Evolutionary conservation across 2,797 vertebrate species (phyloP), one percentile per base, ranked within the genome.

Genomic region (Pseudotriccus pelzelni): DNA sequence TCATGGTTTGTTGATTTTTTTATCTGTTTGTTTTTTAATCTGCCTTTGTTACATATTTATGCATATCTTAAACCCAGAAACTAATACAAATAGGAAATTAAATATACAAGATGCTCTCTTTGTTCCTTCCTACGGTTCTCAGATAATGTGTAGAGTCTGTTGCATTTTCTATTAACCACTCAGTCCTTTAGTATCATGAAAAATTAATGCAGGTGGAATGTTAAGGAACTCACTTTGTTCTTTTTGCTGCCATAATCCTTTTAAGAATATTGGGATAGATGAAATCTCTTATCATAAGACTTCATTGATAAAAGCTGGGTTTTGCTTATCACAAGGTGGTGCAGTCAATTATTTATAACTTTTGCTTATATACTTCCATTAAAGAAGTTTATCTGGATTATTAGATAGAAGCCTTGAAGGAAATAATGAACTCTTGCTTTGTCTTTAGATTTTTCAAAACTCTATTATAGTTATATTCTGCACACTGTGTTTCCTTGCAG

Each of bases 81-180:
- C 32, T 90, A 87, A 85, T 86, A 73, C 28, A 83, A 85, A 90
- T 92, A 79, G 76, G 63, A 94, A 92, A 90, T 60, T 77, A 46
- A 76, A 55, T 53, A 79, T 58, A 89, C 52, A 91, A 90, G 49
- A 70, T 89, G 39, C 14, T 87, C 18, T 80, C 41, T 87, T 92
- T 85, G 32, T 53, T 95, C 67, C 64, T 77, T 75, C 70, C 60
- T 77, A 28, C n/a, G 67, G 9, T 39, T 95, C 21, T 80, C 43
- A 80, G 66, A 95, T 70, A 92, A 87, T 12, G 25, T 85, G 39
- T 64, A 75, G 53, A 52, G 12, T 32, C 16, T 92, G 24, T 83
- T 90, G 43, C 46, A 53, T 87, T 96, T 96, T 95, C 73, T 89
- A 41, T 87, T 84, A 94, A n/a, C 55, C 49, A 89, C 66, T 96